Evolutionary conservation across 2,888 invertebrate genomes (phyloP).

Genomic region (Malachius bipustulatus): DNA sequence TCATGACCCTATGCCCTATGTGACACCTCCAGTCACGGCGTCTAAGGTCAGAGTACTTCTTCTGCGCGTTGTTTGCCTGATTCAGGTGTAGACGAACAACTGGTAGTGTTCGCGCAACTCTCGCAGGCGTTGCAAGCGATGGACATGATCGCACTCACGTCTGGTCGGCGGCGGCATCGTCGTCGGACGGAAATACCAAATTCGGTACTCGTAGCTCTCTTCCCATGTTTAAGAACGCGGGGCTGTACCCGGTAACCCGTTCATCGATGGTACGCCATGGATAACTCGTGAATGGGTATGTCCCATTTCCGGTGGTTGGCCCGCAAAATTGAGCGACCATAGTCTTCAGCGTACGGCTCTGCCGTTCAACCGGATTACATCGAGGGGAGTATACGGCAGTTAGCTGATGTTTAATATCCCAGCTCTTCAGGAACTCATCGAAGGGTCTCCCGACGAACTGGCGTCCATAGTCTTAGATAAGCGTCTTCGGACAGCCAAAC

Average conservation of each 20-base stretch:
- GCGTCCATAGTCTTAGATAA: conserved; percentile 21
- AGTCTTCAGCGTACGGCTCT: conserved; percentile 19
- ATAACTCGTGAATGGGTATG: conserved; percentile 14
- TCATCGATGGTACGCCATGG: conserved; percentile 16
- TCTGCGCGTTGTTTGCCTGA: not conserved
- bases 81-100: no score
- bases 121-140: no score
- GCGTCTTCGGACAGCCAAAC: conserved; percentile 17
- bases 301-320: conserved; percentile 20
- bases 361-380: conserved; percentile 21
- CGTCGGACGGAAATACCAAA: not conserved
- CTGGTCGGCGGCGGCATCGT: no score
- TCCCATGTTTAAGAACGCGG: conserved; percentile 18
- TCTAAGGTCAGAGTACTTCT: conserved; percentile 5
- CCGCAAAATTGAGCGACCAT: conserved; percentile 15
- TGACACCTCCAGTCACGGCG: not conserved
- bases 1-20: conserved; percentile 7
- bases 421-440: conserved; percentile 9
- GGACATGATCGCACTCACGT: no score
- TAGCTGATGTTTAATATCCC: conserved; percentile 9
- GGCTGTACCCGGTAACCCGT: conserved; percentile 13
- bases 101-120: no score
- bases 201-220: conserved; percentile 7
- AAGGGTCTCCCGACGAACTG: conserved; percentile 16
- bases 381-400: conserved; percentile 20